phyloP scores from a whole-genome alignment of 2,888 invertebrate species.

The Hymenopus coronatus region DNA sequence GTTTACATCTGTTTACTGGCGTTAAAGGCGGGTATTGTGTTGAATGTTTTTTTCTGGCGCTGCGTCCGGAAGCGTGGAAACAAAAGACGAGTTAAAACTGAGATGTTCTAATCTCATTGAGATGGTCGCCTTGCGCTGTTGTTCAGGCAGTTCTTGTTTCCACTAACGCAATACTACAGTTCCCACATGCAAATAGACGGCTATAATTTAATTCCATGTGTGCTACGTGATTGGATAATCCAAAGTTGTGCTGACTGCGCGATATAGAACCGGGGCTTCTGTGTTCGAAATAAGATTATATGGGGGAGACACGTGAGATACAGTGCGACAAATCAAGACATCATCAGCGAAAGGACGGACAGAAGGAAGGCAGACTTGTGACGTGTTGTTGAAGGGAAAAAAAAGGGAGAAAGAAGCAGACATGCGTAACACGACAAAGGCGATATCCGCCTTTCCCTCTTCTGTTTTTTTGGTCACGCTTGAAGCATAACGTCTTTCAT shows the following conservation, averaged over 20 bases:
- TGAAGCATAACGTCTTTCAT: neutral
- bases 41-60: too few species aligned
- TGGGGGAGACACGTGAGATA: neutral
- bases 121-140: too few species aligned
- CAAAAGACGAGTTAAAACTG: too few species aligned
- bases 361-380: too few species aligned
- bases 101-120: too few species aligned
- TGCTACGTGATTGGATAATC: neutral
- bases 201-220: slow-evolving; percentile 7
- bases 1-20: too few species aligned
- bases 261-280: neutral
- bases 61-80: too few species aligned
- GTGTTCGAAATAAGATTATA: neutral
- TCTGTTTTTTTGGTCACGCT: neutral
- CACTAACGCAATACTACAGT: neutral
- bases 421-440: neutral
- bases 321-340: neutral
- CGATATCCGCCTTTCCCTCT: neutral
- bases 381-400: too few species aligned
- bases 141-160: too few species aligned
- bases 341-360: neutral
- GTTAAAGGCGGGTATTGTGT: too few species aligned
- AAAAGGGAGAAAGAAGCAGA: neutral
- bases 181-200: neutral
- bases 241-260: slow-evolving; percentile 10